Conservation (phyloP, 2,797 vertebrate genomes). For the Nyctalus aviator region DNA sequence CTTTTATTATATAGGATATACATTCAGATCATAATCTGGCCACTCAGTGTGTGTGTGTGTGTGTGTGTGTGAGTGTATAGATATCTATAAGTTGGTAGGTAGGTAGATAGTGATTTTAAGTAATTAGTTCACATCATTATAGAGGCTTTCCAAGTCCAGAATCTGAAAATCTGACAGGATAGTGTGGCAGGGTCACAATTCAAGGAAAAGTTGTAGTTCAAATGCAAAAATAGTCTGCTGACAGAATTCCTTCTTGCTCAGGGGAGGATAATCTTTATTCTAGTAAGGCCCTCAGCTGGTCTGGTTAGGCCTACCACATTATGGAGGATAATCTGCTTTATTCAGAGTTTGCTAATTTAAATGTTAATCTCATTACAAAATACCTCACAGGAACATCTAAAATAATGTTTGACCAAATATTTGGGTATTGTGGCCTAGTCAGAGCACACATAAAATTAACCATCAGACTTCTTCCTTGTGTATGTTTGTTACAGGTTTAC, state of each 20-base stretch:
- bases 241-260: background rate
- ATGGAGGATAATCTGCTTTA: background rate
- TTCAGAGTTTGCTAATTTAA: background rate
- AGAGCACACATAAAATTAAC: background rate
- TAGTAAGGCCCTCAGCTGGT: background rate
- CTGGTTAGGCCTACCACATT: background rate
- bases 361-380: slow-evolving; percentile 1
- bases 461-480: background rate
- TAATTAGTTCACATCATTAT: background rate
- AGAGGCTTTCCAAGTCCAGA: background rate
- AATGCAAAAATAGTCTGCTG: background rate
- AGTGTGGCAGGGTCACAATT: background rate
- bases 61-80: background rate
- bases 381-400: background rate
- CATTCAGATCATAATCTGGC: too few relatives aligned
- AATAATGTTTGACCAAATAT: slow-evolving; percentile 26
- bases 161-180: background rate
- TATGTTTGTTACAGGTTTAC: background rate
- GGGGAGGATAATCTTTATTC: background rate
- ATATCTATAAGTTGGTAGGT: too few relatives aligned
- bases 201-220: background rate
- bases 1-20: too few relatives aligned
- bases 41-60: too few relatives aligned
- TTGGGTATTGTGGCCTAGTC: background rate
- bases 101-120: background rate